Conservation (phyloP, 92 coral and sea anemone species). For the Heteractis magnifica region DNA sequence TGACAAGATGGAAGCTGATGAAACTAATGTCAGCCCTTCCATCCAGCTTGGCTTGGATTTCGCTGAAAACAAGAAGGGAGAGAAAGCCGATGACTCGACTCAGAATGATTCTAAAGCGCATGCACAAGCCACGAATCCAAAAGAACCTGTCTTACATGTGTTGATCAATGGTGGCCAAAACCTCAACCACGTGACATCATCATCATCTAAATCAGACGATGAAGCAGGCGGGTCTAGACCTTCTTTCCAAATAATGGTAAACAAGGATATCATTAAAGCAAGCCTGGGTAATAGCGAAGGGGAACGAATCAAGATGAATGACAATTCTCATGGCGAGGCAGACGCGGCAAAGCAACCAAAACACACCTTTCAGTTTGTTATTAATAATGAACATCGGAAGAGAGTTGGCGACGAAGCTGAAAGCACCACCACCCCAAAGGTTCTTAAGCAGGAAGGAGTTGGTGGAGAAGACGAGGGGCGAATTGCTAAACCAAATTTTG, state of each 20-base stretch:
- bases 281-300: background rate
- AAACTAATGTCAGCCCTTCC: background rate
- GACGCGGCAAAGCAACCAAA: background rate
- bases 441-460: slow-evolving; percentile 5
- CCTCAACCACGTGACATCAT: background rate
- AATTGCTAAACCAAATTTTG: slow-evolving; percentile 19
- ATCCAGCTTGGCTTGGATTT: background rate
- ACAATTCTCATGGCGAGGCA: background rate
- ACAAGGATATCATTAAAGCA: slow-evolving; percentile 27
- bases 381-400: background rate
- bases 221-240: slow-evolving; percentile 16
- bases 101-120: background rate
- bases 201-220: slow-evolving; percentile 8
- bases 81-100: slow-evolving; percentile 7
- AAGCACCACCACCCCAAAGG: background rate
- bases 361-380: slow-evolving; percentile 2
- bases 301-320: background rate
- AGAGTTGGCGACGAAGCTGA: background rate
- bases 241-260: slow-evolving; percentile 22
- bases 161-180: slow-evolving; percentile 9
- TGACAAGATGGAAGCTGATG: background rate
- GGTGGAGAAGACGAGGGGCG: background rate
- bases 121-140: background rate
- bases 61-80: slow-evolving; percentile 10
- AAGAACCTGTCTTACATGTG: slow-evolving; percentile 17